Percentiles rank a stretch among this genome's conserved stretches.
These are phyloP conservation scores for Phrynosoma platyrhinos DNA, from an alignment of 2,113 vertebrate genomes.

Conservation along the genomic window DNA sequence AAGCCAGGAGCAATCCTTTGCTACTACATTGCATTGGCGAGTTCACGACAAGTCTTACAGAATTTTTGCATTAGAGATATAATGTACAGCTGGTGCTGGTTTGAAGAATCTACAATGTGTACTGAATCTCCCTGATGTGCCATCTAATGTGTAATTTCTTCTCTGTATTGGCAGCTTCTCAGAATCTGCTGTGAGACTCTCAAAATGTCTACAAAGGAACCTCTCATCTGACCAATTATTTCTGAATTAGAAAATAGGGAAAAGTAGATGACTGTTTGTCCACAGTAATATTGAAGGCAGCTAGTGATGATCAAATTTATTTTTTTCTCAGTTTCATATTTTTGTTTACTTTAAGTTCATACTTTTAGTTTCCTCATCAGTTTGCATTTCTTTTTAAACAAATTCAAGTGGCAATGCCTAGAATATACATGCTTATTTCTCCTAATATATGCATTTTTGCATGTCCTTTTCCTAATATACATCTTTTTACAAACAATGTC, in stretches of 20 bases:
- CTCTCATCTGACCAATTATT: not conserved
- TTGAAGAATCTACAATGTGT: not conserved
- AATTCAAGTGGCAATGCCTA: too few relatives aligned
- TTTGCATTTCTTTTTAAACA: too few relatives aligned
- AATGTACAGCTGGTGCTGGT: not conserved
- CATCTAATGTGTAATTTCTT: not conserved
- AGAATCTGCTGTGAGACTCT: not conserved
- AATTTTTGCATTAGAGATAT: not conserved
- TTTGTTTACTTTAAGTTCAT: too few relatives aligned
- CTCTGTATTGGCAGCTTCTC: not conserved
- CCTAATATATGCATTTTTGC: too few relatives aligned
- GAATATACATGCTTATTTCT: too few relatives aligned
- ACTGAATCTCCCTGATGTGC: not conserved
- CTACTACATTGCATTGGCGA: not conserved
- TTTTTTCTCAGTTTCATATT: not conserved
- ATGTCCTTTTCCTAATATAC: too few relatives aligned
- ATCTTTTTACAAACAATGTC: too few relatives aligned
- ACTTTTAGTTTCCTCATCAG: too few relatives aligned
- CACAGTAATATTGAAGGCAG: not conserved
- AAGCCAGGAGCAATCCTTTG: not conserved
- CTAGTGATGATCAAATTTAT: not conserved
- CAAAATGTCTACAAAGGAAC: not conserved
- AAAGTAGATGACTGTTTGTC: not conserved
- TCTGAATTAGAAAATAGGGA: not conserved
- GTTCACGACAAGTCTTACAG: not conserved